Evolutionary conservation across 1,140 invertebrate genomes (phyloP), one percentile per base, ranked within the genome.

Genomic region (Harpegnathos saltator): DNA sequence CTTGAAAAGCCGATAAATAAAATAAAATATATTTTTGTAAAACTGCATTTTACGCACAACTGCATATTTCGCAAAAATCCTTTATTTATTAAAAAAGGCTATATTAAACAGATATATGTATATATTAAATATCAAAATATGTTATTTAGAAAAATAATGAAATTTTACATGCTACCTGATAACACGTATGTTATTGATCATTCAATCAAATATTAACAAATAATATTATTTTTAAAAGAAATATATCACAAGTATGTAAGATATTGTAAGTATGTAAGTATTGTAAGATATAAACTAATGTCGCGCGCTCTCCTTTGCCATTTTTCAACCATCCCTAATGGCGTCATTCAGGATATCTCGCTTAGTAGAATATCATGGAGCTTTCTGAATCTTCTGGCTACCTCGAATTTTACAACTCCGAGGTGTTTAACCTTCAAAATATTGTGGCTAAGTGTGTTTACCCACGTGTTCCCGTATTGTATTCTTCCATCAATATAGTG

Each of bases 281-380:
- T n/a, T 33, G 33, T 33, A 7, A 33, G 33, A 94, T 92, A 93
- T 94, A 93, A 93, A 92, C 90, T 84, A 84, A 89, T 88, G 82
- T 86, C 85, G 88, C 89, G 88, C 88, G 85, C 86, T 86, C 87
- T 87, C 80, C 61, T 83, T 71, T 69, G 68, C 63, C 74, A 69
- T 85, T 86, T 62, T 61, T 62, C 11, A 33, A 11, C 26, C 52
- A 52, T 52, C 14, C 7, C 11, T 17, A 29, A 9, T 22, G 3
- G 24, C 4, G 22, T 38, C 19, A 56, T 19, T 52, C 59, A 44
- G 7, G 44, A 61, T 63, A 50, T 19, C 15, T 15, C 52, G 50
- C 15, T 58, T 19, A n/a, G 4, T n/a, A n/a, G 11, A 44, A 54
- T 5, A 29, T 24, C 0, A 44, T 9, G 12, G 14, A 50, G 17